Conservation (phyloP, 2,113 vertebrate species). For the Eptesicus fuscus region DNA sequence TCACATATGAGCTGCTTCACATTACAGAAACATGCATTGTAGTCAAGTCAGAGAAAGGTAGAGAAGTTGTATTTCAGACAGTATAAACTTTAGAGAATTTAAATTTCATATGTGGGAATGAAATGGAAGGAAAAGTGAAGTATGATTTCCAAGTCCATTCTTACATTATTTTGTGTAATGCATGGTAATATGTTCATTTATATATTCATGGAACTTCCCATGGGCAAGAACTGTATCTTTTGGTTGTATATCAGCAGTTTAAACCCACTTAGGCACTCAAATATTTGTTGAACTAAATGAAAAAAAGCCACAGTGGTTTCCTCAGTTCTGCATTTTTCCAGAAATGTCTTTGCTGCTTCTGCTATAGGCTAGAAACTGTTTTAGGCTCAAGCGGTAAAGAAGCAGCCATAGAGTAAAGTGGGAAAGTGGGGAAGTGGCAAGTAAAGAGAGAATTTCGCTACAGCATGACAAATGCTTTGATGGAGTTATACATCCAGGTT, state of each 20-base stretch:
- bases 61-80: not conserved
- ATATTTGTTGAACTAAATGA: not conserved
- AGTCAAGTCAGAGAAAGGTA: not conserved
- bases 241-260: not conserved
- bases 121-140: not conserved
- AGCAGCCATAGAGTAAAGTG: not conserved
- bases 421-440: not conserved
- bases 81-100: not conserved
- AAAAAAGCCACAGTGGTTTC: not conserved
- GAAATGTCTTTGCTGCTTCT: not conserved
- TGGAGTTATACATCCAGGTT: not conserved
- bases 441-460: not conserved
- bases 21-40: not conserved
- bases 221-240: not conserved
- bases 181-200: not conserved
- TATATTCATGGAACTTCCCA: not conserved
- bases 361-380: not conserved
- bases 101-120: not conserved
- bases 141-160: not conserved
- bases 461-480: not conserved
- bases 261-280: not conserved
- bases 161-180: not conserved
- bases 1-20: not conserved
- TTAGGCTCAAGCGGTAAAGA: not conserved
- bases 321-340: conserved; percentile 9